Percentiles rank a stretch among this genome's conserved stretches.
Conservation (phyloP, 2,888 invertebrate genomes). For the Gymnoscelis rufifasciata region DNA sequence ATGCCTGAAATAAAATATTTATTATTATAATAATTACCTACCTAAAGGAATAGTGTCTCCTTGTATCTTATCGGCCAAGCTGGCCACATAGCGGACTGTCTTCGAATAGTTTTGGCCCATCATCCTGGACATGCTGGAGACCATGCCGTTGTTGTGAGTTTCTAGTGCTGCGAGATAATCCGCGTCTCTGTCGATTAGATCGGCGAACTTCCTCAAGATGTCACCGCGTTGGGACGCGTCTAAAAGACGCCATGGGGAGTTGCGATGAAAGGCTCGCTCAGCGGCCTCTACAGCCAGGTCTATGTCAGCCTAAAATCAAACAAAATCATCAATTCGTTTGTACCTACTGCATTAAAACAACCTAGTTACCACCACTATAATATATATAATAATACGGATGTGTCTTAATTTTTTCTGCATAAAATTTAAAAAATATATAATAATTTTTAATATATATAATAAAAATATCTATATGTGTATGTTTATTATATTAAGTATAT, state of each 20-base stretch:
- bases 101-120: slow-evolving; percentile 62
- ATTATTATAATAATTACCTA: no score
- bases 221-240: slow-evolving; percentile 89
- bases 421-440: no score
- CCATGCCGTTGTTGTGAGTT: slow-evolving; percentile 94
- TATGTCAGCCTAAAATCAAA: slow-evolving; percentile 80
- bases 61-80: slow-evolving; percentile 93
- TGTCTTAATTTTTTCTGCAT: no score
- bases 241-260: slow-evolving; percentile 87
- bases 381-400: no score
- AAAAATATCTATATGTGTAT: no score
- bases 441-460: no score
- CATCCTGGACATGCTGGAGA: slow-evolving; percentile 81
- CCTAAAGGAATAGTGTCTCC: slow-evolving; percentile 69
- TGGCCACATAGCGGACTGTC: slow-evolving; percentile 88
- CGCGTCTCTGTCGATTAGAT: slow-evolving; percentile 86
- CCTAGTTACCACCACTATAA: no score
- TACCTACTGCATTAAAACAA: no score
- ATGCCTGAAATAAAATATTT: no score
- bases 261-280: slow-evolving; percentile 82
- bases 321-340: no score
- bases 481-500: no score
- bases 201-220: slow-evolving; percentile 86
- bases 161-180: slow-evolving; percentile 89
- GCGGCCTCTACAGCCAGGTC: slow-evolving; percentile 88